These are phyloP conservation scores for Epizoanthus stellaris DNA, from an alignment of 92 coral and sea anemone genomes.

Conservation along the genomic window DNA sequence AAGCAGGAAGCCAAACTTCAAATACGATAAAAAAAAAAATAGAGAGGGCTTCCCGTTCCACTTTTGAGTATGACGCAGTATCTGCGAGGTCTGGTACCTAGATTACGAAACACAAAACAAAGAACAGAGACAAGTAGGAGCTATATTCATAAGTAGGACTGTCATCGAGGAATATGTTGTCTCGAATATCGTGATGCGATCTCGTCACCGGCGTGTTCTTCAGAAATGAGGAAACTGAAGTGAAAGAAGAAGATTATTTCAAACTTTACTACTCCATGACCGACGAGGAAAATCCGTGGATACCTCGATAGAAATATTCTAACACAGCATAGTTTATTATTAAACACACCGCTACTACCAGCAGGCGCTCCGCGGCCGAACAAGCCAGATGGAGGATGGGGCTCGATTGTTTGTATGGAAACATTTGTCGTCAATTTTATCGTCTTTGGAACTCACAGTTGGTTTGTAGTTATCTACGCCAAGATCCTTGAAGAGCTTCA, in stretches of 20 bases:
- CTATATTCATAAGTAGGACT: not conserved
- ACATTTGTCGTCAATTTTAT: conserved; percentile 88
- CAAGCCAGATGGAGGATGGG: conserved; percentile 97
- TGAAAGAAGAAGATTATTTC: no score
- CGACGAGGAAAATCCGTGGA: conserved; percentile 25
- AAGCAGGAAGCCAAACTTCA: no score
- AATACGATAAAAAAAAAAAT: no score
- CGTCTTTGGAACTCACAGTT: conserved; percentile 94
- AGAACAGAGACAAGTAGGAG: not conserved
- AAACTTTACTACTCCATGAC: not conserved
- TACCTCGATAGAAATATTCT: conserved; percentile 11
- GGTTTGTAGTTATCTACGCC: conserved; percentile 92
- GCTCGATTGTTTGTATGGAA: conserved; percentile 89
- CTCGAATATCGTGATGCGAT: no score
- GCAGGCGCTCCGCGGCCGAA: not conserved
- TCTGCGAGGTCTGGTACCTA: not conserved
- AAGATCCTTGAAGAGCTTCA: conserved; percentile 73
- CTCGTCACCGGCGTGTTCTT: not conserved
- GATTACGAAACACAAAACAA: not conserved
- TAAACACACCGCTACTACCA: not conserved
- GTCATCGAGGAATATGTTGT: not conserved
- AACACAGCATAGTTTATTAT: not conserved
- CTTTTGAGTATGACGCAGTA: no score
- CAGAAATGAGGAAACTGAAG: not conserved
- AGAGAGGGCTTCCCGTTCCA: no score